Evolutionary conservation across 2,797 vertebrate species (phyloP), one percentile per base, ranked within the genome.

Genomic region (Amphiprion clarkii): DNA sequence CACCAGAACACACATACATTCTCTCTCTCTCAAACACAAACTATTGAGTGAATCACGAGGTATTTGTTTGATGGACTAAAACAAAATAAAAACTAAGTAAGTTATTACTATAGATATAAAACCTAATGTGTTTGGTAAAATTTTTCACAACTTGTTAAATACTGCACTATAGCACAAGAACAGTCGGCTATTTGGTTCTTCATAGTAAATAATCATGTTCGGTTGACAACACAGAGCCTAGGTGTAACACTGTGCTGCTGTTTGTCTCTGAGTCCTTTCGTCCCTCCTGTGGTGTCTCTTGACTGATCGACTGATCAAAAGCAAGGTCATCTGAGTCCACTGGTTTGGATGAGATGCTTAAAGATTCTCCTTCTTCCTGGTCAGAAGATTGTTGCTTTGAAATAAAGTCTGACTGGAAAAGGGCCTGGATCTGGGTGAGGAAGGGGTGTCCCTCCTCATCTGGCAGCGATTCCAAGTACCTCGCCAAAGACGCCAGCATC

Each of bases 401-500:
- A 68, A 95, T 94, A 74, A 97, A 98, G 2, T 93, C 92, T 23
- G 95, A 95, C 57, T 95, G 90, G 85, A 99, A 99, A 57, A 98
- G 90, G 36, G 95, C 93, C 89, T 99, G 96, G 77, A 99, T 95
- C 84, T 96, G 96, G 56, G 91, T 93, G 87, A 99, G 93, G 90
- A 98, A 97, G 67, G 95, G 91, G 70, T 96, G 95, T 76, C 95
- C 91, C 78, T 95, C 95, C 54, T 93, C 92, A 62, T 96, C 96
- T 54, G 94, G 93, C 70, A 97, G 91, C 57, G 92, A 95, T 87
- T 95, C 94, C 87, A 99, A 84, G 86, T 96, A 96, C 87, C 94
- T 96, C 87, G 95, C 96, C 89, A 99, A 89, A 83, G 97, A 98
- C 5, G 95, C 95, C 94, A 99, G 90, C 91, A 99, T 97, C 98